Percentiles rank a stretch among this genome's conserved stretches.
phyloP scores from a whole-genome alignment of 2,888 invertebrate genomes.

The Pollenia griseotomentosa region DNA sequence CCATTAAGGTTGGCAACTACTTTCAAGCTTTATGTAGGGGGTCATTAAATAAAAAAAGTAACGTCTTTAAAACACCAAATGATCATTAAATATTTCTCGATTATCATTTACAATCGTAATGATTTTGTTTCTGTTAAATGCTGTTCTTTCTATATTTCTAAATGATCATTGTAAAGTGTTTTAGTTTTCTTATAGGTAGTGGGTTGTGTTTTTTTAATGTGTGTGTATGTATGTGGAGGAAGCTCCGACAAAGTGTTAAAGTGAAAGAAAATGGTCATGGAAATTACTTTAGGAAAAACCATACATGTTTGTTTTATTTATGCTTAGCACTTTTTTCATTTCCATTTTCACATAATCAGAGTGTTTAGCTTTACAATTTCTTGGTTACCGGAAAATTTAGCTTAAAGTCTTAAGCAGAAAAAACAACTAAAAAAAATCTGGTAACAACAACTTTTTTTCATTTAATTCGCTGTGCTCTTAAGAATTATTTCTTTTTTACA shows the following conservation, averaged over 20 bases:
- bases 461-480: not conserved
- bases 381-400: constrained; percentile 65
- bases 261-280: constrained; percentile 53
- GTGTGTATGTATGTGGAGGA: constrained; percentile 4
- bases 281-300: constrained; percentile 47
- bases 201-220: constrained; percentile 28
- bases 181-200: constrained; percentile 22
- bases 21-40: constrained; percentile 2
- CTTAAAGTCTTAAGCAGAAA: constrained; percentile 22
- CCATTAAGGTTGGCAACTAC: constrained; percentile 60
- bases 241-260: constrained; percentile 26
- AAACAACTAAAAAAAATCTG: not conserved
- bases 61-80: constrained; percentile 26
- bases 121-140: not conserved
- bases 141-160: constrained; percentile 16
- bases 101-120: not conserved
- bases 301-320: constrained; percentile 25
- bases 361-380: constrained; percentile 21
- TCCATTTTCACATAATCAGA: constrained; percentile 21
- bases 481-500: constrained; percentile 13
- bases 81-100: constrained; percentile 6
- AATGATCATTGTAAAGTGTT: constrained; percentile 16
- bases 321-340: constrained; percentile 19
- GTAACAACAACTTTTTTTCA: not conserved
- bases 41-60: constrained; percentile 17